Evolutionary conservation across 64 coral and sea anemone genomes (phyloP).

Genomic region (Hydrozoanthus tunicans): DNA sequence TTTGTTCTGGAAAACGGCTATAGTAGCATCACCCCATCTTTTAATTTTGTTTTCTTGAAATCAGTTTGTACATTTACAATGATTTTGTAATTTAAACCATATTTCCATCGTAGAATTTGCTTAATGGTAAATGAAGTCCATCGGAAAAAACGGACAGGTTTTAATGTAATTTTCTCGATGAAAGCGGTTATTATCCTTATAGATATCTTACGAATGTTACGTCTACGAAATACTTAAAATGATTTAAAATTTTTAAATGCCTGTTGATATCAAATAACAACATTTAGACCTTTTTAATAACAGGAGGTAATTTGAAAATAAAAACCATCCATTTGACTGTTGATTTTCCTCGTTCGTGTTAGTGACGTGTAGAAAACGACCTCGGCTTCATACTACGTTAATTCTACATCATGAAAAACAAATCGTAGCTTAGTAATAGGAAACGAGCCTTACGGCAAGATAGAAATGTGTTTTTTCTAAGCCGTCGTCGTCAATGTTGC

Average conservation of each 20-base stretch:
- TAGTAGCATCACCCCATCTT: not conserved
- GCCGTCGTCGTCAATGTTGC: too few species aligned
- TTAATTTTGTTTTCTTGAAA: not conserved
- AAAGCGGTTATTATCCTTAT: not conserved
- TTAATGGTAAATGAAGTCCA: too few species aligned
- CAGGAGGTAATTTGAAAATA: not conserved
- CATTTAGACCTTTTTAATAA: not conserved
- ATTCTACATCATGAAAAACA: too few species aligned
- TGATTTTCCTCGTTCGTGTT: too few species aligned
- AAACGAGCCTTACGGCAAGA: too few species aligned
- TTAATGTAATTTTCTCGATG: not conserved
- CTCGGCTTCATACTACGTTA: too few species aligned
- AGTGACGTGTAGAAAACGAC: too few species aligned
- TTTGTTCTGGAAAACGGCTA: not conserved
- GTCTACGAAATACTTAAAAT: not conserved
- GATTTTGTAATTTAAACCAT: not conserved
- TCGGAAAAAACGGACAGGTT: not conserved
- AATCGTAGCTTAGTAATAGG: too few species aligned
- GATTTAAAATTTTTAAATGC: not conserved
- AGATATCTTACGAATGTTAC: not conserved
- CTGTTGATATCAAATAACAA: not conserved
- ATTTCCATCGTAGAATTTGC: not conserved
- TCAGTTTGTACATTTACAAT: not conserved
- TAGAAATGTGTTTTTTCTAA: too few species aligned
- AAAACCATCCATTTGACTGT: not conserved